Conservation (phyloP, 2,888 invertebrate genomes). For the Drosophila monieri region DNA sequence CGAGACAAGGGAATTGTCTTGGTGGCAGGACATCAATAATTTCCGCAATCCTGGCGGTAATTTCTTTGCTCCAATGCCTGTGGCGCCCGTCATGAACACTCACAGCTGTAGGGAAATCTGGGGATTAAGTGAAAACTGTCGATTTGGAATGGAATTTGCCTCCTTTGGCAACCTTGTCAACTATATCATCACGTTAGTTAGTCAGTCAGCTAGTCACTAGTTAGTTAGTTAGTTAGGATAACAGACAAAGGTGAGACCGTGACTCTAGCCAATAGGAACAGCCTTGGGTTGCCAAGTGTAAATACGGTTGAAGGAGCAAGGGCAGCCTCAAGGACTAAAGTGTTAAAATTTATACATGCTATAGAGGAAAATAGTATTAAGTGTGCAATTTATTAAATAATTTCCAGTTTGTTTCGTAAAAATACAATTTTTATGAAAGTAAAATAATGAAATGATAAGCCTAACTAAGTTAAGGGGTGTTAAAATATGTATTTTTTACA, state of each 20-base stretch:
- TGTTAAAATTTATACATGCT: constrained; percentile 5
- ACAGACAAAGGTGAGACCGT: constrained; percentile 37
- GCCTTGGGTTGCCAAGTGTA: constrained; percentile 20
- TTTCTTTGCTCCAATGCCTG: constrained; percentile 53
- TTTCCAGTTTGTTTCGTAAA: not conserved
- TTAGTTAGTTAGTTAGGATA: constrained; percentile 73
- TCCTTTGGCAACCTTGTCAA: constrained; percentile 57
- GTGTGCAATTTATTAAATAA: not conserved
- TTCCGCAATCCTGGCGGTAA: constrained; percentile 63
- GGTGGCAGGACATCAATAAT: constrained; percentile 54
- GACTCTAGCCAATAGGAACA: constrained; percentile 21
- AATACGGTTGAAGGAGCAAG: constrained; percentile 9
- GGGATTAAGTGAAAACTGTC: constrained; percentile 1
- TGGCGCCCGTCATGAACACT: constrained; percentile 72
- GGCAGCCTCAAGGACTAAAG: not conserved
- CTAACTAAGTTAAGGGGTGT: not conserved
- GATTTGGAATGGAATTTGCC: constrained; percentile 19
- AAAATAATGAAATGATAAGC: constrained; percentile 3
- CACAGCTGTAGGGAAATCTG: constrained; percentile 17
- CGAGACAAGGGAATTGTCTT: constrained; percentile 36
- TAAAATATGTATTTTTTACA: not conserved
- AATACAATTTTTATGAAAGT: constrained; percentile 45
- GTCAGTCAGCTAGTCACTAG: constrained; percentile 76
- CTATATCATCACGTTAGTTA: constrained; percentile 82
- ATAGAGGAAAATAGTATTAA: constrained; percentile 7